Evolutionary conservation across 2,888 invertebrate genomes (phyloP), one percentile per base, ranked within the genome.

Genomic region (Sericinus montela): DNA sequence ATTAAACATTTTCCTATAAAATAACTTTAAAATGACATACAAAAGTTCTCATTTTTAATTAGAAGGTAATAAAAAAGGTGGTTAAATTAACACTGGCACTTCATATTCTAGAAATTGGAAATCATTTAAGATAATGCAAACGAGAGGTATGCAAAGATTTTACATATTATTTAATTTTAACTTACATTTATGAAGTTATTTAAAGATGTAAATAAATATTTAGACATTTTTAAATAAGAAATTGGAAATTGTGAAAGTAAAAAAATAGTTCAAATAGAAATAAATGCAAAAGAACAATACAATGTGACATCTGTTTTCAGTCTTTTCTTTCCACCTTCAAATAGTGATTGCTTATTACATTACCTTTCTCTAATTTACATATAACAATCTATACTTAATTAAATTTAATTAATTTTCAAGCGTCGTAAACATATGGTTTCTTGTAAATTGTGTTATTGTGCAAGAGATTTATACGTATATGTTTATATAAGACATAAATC

Each of bases 251-350:
- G 25, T 25, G 25, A 8, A 25, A 37, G 4, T 23, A 5, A 23
- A 1, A 23, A 35, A 40, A 14, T 39, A 37, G 19, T 40, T 14
- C 39, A 44, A 11, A 39, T 29, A 52, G 25, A 54, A 34, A 34
- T 52, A 57, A 56, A 53, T 55, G 48, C 54, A 51, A 51, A 35
- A 49, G 40, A 49, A 48, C 4, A 44, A 45, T 54, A 43, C 25
- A 5, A 48, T 37, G 50, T 45, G 53, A 56, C 53, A 73, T 70
- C 68, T 52, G 54, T 60, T 60, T 58, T 80, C 80, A 80, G 80
- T 80, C 80, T 80, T 80, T 72, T 75, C 59, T 69, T 75, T 77
- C 58, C 58, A 72, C 67, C 59, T 58, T 55, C 54, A 57, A 52
- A 57, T 57, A 45, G 48, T 40, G 41, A 55, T 49, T 48, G 46